Conservation (phyloP, 2,113 vertebrate species). For the Hiodon tergisus region DNA sequence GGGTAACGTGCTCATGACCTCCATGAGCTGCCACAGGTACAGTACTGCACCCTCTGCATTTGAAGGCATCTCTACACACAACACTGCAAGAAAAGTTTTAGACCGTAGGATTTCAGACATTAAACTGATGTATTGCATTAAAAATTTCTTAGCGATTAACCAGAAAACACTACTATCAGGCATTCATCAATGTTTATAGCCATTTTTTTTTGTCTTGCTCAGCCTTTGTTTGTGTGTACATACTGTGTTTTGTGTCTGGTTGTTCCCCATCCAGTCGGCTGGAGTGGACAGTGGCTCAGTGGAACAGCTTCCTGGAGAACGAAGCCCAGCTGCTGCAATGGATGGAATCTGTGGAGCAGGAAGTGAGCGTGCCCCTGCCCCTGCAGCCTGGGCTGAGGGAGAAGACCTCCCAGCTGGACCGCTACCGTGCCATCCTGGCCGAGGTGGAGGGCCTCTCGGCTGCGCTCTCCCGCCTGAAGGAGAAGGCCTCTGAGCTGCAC, state of each 20-base stretch:
- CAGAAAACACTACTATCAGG: no score
- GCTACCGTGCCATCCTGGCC: slow-evolving; percentile 73
- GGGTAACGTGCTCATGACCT: slow-evolving; percentile 72
- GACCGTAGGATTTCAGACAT: no score
- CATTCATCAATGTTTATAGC: neutral
- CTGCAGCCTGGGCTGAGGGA: slow-evolving; percentile 83
- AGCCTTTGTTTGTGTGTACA: no score
- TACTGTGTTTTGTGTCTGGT: neutral
- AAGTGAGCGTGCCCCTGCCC: slow-evolving; percentile 71
- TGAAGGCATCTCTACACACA: neutral
- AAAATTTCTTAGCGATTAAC: no score
- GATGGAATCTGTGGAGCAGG: slow-evolving; percentile 81
- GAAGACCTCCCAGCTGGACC: slow-evolving; percentile 79
- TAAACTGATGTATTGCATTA: no score
- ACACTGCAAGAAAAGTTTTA: neutral
- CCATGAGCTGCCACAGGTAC: slow-evolving; percentile 82
- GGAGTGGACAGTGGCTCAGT: slow-evolving; percentile 81
- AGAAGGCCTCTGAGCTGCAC: slow-evolving; percentile 74
- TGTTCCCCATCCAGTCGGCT: slow-evolving; percentile 61
- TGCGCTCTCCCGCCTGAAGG: slow-evolving; percentile 62
- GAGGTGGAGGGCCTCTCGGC: slow-evolving; percentile 72
- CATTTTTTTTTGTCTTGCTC: no score
- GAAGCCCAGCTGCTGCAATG: slow-evolving; percentile 83
- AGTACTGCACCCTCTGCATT: neutral
- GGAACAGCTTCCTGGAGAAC: slow-evolving; percentile 79